Evolutionary conservation across 1,140 invertebrate genomes (phyloP), one percentile per base, ranked within the genome.

Genomic region (Sminthurinus signatus): DNA sequence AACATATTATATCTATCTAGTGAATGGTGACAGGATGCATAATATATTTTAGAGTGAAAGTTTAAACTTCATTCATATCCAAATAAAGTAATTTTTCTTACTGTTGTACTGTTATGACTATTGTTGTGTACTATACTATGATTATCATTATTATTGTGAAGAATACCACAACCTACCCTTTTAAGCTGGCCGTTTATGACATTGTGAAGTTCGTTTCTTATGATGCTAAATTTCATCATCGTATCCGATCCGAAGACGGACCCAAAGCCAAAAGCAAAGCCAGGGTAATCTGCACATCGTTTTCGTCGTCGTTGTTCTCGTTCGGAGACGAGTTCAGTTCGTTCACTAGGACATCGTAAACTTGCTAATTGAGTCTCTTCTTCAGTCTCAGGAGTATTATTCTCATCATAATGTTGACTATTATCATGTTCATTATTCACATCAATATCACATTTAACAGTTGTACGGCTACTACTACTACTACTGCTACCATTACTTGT

Each of bases 161-260:
- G n/a, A n/a, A n/a, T n/a, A n/a, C n/a, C n/a, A n/a, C n/a, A n/a
- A n/a, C n/a, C 5, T 68, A 97, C 94, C 93, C 91, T 84, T 84
- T 91, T 95, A 57, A 98, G 82, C 76, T 95, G 93, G 76, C 92
- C 92, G 76, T 93, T 89, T 82, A 94, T 90, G 74, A 96, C 93
- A 82, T 97, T 97, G 80, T 96, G 91, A 73, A 98, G 83, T 81
- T 97, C 95, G 78, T 96, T 96, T 75, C 87, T 86, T 75, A 98
- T 97, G 52, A 98, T 88, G 75, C 87, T 92, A 80, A 96, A 96
- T 79, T 95, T 96, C 87, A 98, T 96, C 85, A 96, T 88, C 1
- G 94, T 96, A 76, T 96, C 93, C 50, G 93, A 96, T 75, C 90
- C 93, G 77, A 97, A 95, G 74, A 93, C 89, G 23, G 91, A 93